A percentile compares a stretch with the other conserved stretches of the same genome.
phyloP scores from a whole-genome alignment of 2,797 vertebrate species.

The Oreonectes daqikongensis region DNA sequence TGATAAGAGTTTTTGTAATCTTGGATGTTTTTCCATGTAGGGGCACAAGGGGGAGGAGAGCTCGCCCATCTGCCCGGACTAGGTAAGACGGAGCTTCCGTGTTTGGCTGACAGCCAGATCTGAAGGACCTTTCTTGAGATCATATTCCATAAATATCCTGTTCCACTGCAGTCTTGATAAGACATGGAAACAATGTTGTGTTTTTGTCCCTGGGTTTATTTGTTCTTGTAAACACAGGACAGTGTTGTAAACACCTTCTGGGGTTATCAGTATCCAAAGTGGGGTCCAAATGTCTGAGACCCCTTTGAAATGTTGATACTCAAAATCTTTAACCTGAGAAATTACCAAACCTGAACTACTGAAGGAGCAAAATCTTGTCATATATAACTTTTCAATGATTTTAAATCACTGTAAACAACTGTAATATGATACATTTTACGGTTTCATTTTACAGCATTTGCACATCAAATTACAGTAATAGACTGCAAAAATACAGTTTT shows the following conservation, averaged over 20 bases:
- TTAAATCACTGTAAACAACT: no score
- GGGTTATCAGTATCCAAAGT: background rate
- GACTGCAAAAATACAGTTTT: no score
- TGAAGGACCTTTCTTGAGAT: conserved; percentile 50
- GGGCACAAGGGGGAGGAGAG: conserved; percentile 64
- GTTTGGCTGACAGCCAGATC: conserved; percentile 42
- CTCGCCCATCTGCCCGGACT: conserved; percentile 66
- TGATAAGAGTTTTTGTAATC: background rate
- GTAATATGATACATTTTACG: no score
- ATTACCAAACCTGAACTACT: no score
- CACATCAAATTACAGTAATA: no score
- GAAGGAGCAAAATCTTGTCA: no score
- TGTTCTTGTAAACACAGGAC: conserved; percentile 34
- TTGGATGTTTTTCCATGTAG: conserved; percentile 56
- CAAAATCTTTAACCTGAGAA: background rate
- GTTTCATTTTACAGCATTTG: no score
- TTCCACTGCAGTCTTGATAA: conserved; percentile 56
- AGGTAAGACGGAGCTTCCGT: conserved; percentile 48
- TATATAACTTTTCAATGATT: no score
- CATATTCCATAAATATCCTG: conserved; percentile 59
- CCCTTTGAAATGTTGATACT: background rate
- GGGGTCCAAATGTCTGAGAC: background rate
- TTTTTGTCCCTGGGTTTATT: conserved; percentile 1
- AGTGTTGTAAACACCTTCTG: conserved; percentile 8
- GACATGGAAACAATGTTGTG: conserved; percentile 61